Evolutionary conservation across 1,140 invertebrate genomes (phyloP), one percentile per base, ranked within the genome.

Genomic region (Scylla paramamosain): DNA sequence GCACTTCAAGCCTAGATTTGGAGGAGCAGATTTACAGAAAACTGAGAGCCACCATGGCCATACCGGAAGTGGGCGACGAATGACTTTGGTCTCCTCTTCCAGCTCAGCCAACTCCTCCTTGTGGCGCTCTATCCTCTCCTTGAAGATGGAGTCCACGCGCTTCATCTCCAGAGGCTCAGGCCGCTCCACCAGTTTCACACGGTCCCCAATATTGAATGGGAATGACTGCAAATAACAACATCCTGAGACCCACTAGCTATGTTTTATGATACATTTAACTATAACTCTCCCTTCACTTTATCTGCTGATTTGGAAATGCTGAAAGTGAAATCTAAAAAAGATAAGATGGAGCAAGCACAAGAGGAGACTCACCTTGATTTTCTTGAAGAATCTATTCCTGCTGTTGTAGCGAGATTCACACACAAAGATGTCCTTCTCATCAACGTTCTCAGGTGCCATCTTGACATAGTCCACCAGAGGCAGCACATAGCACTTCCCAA

Each of bases 381-480:
- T 99, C 97, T 99, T 99, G 97, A 99, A 99, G 95, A 98, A 98
- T 96, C 99, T 97, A 31, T 98, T 98, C 96, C 98, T 98, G 0
- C 98, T 98, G 95, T 98, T 98, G 97, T 99, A 99, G 16, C 99
- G 97, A 25, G 99, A 99, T 97, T 99, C 99, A 97, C 99, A 99
- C 0, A 99, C 99, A 96, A 98, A 99, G 0, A 99, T 98, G 97
- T 99, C 99, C 96, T 99, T 99, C 94, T 99, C 99, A 0, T 98
- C 97, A 96, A 99, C 98, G 96, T 98, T 98, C 97, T 99, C 98
- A 0, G 99, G 99, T 96, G 98, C 98, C 96, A 98, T 98, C 96
- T 99, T 98, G 96, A 99, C 99, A 97, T 99, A 99, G 96, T 99
- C 99, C 92, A 99, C 99, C 0, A 99, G 98, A 96, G 98, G 98